Percentiles rank a stretch among this genome's conserved stretches.
Conservation (phyloP, 2,113 vertebrate species). For the Solea senegalensis region DNA sequence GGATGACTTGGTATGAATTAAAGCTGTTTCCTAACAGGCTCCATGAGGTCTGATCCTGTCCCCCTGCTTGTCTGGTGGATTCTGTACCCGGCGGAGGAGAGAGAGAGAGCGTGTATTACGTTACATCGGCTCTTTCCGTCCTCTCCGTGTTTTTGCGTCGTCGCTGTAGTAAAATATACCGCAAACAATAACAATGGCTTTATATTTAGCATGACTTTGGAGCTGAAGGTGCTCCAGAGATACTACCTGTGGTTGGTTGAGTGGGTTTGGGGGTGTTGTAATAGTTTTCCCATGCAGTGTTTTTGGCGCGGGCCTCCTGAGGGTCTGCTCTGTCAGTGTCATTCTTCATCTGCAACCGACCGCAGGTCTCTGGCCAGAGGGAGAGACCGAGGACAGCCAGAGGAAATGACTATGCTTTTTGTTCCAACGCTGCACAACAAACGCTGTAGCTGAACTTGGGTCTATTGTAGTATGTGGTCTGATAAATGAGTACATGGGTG, state of each 20-base stretch:
- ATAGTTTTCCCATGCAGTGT: slow-evolving; percentile 70
- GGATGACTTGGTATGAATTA: slow-evolving; percentile 77
- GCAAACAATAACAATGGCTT: slow-evolving; percentile 56
- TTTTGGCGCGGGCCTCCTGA: slow-evolving; percentile 51
- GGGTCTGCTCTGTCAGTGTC: slow-evolving; percentile 60
- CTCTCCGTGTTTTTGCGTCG: slow-evolving; percentile 13
- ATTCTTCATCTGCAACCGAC: slow-evolving; percentile 61
- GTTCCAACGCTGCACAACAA: slow-evolving; percentile 33
- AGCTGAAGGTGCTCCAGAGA: slow-evolving; percentile 52
- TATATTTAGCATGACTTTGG: slow-evolving; percentile 58
- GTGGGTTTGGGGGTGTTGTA: slow-evolving; percentile 58
- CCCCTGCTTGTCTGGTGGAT: slow-evolving; percentile 45
- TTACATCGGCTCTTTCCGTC: slow-evolving; percentile 39
- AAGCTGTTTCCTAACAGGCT: slow-evolving; percentile 75
- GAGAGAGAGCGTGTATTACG: slow-evolving; percentile 32
- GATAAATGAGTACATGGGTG: slow-evolving; percentile 33
- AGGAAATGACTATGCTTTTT: slow-evolving; percentile 64
- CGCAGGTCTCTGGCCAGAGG: slow-evolving; percentile 50
- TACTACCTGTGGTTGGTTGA: slow-evolving; percentile 59
- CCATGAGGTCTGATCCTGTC: slow-evolving; percentile 71
- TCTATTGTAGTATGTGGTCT: slow-evolving; percentile 44
- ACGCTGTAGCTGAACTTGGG: slow-evolving; percentile 34
- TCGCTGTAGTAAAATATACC: slow-evolving; percentile 31
- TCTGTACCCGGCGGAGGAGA: slow-evolving; percentile 30
- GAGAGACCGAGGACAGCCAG: slow-evolving; percentile 39